Conservation (phyloP, 2,888 invertebrate species). For the Dynastes grantii region DNA sequence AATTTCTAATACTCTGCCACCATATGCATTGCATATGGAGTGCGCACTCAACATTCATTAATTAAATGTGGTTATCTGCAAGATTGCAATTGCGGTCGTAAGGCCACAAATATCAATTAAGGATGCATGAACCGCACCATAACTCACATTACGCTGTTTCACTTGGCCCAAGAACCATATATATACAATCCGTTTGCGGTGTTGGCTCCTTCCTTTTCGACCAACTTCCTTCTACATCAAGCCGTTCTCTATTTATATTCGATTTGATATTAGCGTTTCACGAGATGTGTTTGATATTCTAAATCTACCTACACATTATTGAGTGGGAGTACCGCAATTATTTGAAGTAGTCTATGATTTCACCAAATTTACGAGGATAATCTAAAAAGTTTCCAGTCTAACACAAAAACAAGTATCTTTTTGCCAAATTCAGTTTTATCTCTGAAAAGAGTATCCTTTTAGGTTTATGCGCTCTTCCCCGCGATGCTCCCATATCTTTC, state of each 20-base stretch:
- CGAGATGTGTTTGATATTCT: neutral
- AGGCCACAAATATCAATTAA: slow-evolving; percentile 71
- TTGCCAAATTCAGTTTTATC: too few relatives aligned
- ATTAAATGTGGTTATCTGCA: slow-evolving; percentile 71
- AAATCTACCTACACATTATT: neutral
- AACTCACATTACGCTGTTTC: slow-evolving; percentile 67
- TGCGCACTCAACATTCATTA: slow-evolving; percentile 66
- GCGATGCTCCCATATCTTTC: too few relatives aligned
- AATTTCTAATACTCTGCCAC: slow-evolving; percentile 43
- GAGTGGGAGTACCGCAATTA: neutral
- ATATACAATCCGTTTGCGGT: slow-evolving; percentile 25
- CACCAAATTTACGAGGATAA: too few relatives aligned
- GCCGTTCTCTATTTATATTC: slow-evolving; percentile 4
- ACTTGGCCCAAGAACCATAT: slow-evolving; percentile 55
- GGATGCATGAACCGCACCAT: slow-evolving; percentile 67
- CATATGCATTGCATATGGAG: slow-evolving; percentile 57
- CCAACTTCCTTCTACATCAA: slow-evolving; percentile 26
- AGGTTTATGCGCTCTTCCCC: too few relatives aligned
- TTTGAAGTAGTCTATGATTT: neutral
- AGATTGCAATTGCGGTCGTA: slow-evolving; percentile 70
- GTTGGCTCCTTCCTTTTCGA: slow-evolving; percentile 17
- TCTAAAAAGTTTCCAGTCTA: too few relatives aligned
- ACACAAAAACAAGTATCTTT: too few relatives aligned
- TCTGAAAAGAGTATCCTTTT: too few relatives aligned
- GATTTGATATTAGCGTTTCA: neutral